Evolutionary conservation across 1,140 invertebrate genomes (phyloP), one percentile per base, ranked within the genome.

Genomic region (Eupeodes corollae): DNA sequence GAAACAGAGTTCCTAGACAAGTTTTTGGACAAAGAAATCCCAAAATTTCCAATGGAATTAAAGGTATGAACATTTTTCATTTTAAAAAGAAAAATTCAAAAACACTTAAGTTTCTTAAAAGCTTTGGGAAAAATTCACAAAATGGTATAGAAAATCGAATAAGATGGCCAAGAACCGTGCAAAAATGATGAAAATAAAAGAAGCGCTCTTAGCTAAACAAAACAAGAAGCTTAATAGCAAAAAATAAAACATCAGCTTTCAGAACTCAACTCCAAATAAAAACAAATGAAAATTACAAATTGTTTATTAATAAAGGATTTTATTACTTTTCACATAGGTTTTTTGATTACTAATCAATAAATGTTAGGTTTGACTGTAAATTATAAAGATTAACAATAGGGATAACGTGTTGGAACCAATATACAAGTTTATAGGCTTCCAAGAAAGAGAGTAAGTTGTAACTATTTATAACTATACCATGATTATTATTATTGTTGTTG

Each of bases 1-100:
- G 61, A 61, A 0, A 32, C 43, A 6, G 63, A 67, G 16, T 67
- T 67, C 39, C 42, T 67, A 33, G 52, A 63, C 32, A 52, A 49
- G 35, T 66, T 66, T 37, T 30, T 66, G 1, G 47, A 53, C 19
- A 15, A 31, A 9, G 41, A 59, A 1, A 50, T 52, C 2, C 53
- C 63, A 1, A 33, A 54, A n/a, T 62, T 66, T 26, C 63, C 63
- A 0, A 46, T 52, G n/a, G 59, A 66, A 18, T 43, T 48, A 16
- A 51, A 53, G 42, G 52, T 53, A 46, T 14, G 13, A 13, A 15
- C 1, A 37, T n/a, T 21, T 26, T 2, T n/a, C 10, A 10, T 19
- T 44, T 39, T 39, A 8, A 39, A 9, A 6, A 9, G 10, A 8
- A n/a, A 39, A 11, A 11, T 39, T 8, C 10, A 46, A 43, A 12